Conservation (phyloP, 2,888 invertebrate genomes). For the Eumerus sabulonum region DNA sequence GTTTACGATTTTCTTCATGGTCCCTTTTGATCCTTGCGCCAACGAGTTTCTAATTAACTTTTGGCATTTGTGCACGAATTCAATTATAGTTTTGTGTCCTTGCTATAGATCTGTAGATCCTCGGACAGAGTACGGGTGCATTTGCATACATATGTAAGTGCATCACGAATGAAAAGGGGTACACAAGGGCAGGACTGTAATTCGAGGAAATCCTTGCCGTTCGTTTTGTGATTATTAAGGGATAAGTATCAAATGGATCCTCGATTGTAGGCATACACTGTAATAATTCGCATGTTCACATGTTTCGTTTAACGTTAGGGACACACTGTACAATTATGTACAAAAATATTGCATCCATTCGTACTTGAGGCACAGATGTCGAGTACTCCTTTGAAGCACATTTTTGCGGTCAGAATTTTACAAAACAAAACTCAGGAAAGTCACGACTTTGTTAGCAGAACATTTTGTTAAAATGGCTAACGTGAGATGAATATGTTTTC, state of each 20-base stretch:
- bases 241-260: constrained; percentile 41
- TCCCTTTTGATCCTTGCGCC: constrained; percentile 51
- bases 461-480: too few relatives aligned
- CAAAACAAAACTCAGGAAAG: not conserved
- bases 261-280: not conserved
- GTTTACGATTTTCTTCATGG: not conserved
- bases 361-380: not conserved
- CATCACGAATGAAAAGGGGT: too few relatives aligned
- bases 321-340: constrained; percentile 25
- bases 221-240: constrained; percentile 32
- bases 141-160: constrained; percentile 46
- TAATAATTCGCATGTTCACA: constrained; percentile 3
- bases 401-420: not conserved
- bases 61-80: constrained; percentile 38
- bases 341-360: too few relatives aligned
- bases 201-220: constrained; percentile 38
- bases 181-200: not conserved
- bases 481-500: too few relatives aligned
- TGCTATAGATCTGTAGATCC: constrained; percentile 10
- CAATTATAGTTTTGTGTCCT: constrained; percentile 37
- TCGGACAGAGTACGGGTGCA: constrained; percentile 5
- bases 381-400: constrained; percentile 6
- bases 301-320: not conserved
- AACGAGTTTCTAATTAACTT: constrained; percentile 54
- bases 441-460: too few relatives aligned